Base-by-base conservation (phyloP, 2,888 invertebrate genomes). In the Sipha maydis region DNA sequence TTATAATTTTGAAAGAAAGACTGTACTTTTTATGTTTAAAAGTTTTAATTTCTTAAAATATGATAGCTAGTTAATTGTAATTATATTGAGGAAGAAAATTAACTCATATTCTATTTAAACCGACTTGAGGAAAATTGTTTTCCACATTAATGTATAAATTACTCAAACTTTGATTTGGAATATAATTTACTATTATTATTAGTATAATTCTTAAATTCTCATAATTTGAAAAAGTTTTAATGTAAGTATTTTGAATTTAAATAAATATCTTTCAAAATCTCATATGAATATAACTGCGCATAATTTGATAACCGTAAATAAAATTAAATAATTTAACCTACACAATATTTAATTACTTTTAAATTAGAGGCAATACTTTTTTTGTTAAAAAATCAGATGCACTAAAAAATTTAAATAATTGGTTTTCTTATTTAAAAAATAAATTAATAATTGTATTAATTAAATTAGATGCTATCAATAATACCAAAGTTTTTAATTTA, bases 11-110 rank as follows among this genome's bases (percentile, higher is more conserved):
- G 41, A 61, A 56, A 75, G 25, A 17, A 84, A 84, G 25, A 67
- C 9, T 61, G 61, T 76, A 28, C 28, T 80, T 34, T 67, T 61
- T 28, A 38, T 41, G 48, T 84, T 76, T 67, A 19, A 31, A 76
- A 84, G 84, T 84, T 84, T 61, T 76, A 84, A 84, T 84, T 61
- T 61, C 41, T 76, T 31, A 28, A 31, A 84, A 76, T 61, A 76
- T 41, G 61, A 84, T 76, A 76, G 84, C 76, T 21, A 76, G 84
- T 76, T 76, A 25, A 76, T 41, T 31, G 41, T 84, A 76, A 84
- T 84, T 76, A 67, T 84, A 84, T 76, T 76, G 41, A 76, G 41
- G 31, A 84, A 67, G 76, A 48, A 84, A 84, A 84, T 76, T 76
- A 76, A 84, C 84, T 84, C 38, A 75, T 83, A 83, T 56, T 84